phyloP scores from a whole-genome alignment of 2,113 vertebrate species.

The Casuarius casuarius region DNA sequence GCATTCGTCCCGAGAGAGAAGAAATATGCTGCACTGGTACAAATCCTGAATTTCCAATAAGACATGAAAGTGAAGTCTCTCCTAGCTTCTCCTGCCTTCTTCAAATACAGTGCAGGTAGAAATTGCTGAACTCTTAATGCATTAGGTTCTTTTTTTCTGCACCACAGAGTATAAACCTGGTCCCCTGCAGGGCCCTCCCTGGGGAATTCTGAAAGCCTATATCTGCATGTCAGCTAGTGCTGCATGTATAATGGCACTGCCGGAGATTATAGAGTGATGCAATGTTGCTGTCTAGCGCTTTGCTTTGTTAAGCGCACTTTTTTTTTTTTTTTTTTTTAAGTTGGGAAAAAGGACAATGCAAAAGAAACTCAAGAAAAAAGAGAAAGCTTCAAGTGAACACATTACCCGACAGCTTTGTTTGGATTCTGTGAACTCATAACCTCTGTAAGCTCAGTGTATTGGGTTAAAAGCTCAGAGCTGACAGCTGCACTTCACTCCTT shows the following conservation, averaged over 20 bases:
- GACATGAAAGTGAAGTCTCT: background rate
- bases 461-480: background rate
- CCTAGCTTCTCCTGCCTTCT: background rate
- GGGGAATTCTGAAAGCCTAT: fast-evolving
- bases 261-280: background rate
- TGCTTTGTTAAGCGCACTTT: background rate
- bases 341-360: background rate
- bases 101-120: background rate
- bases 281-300: background rate
- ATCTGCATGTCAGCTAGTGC: background rate
- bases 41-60: background rate
- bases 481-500: background rate
- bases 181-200: background rate
- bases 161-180: background rate
- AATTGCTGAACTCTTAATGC: fast-evolving
- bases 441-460: background rate
- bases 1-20: background rate
- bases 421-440: background rate
- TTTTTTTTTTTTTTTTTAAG: background rate
- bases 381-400: background rate
- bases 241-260: background rate
- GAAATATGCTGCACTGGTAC: background rate
- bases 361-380: background rate
- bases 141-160: background rate
- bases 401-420: background rate